Conservation (phyloP, 2,797 vertebrate species). For the Heteromormyrus szaboi region DNA sequence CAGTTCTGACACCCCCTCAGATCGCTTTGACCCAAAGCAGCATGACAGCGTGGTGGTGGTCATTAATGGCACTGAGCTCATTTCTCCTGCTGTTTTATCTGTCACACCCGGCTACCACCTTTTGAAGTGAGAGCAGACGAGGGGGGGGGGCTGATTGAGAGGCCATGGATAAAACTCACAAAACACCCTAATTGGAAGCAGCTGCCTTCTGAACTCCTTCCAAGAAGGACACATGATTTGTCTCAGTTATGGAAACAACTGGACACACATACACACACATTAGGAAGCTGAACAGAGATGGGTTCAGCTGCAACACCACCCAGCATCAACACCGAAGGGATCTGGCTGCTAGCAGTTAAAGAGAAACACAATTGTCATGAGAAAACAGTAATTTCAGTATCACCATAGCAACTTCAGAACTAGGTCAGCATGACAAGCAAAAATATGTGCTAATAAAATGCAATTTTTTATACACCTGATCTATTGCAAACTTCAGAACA, state of each 20-base stretch:
- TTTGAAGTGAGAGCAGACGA: not conserved
- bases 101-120: not conserved
- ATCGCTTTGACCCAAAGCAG: not conserved
- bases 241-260: constrained; percentile 28
- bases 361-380: not conserved
- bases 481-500: not conserved
- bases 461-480: not conserved
- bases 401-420: not conserved
- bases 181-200: constrained; percentile 48
- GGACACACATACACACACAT: constrained; percentile 14
- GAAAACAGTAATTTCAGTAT: not conserved
- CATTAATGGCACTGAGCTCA: not conserved
- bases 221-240: constrained; percentile 29
- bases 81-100: not conserved
- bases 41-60: not conserved
- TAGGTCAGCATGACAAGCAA: not conserved
- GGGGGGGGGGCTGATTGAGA: not conserved
- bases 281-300: not conserved
- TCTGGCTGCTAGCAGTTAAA: not conserved
- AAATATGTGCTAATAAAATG: not conserved
- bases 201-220: constrained; percentile 41
- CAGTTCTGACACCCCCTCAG: not conserved
- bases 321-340: not conserved
- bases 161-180: constrained; percentile 3
- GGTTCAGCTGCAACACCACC: not conserved